Base-by-base conservation (phyloP, 2,797 vertebrate genomes). In the Odontamblyopus lacepedii region DNA sequence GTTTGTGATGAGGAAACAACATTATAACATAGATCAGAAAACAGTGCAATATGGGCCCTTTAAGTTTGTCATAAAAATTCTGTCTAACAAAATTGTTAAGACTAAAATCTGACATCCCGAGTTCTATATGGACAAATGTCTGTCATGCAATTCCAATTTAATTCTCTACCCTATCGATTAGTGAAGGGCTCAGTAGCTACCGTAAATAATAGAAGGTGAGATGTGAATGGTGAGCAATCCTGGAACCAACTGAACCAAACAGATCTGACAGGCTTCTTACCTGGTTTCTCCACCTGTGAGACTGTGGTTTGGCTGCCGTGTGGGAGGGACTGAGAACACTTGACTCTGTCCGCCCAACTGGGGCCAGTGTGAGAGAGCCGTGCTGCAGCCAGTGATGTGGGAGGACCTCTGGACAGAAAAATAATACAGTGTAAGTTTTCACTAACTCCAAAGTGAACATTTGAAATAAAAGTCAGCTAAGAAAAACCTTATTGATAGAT, bases 271-370 rank as follows among this genome's bases (percentile, higher is more conserved):
- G 2, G 41, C 70, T 71, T 84, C 83, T 80, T 89, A 94, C 94
- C 91, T 35, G 89, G 85, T 78, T 95, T 98, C 83, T 94, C 96
- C 19, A 78, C 79, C 0, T 92, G 88, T 27, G 72, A 64, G 1
- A 90, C 75, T 32, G 63, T 89, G 18, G 82, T 76, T 50, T 92
- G 91, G 78, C 5, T 75, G 44, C 89, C 79, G 70, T 82, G 74
- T 6, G 94, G 87, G 50, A 76, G 78, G 5, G 94, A 91, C 30
- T 98, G 96, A 81, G 93, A 94, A 81, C 94, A 96, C 85, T 97
- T 98, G 6, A 99, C 97, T 79, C 97, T 94, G 85, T 99, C 98
- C 0, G 97, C 97, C 96, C 97, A 99, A 79, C 98, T 99, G 27
- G 95, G 96, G 69, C 96, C 97, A 2, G 96, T 85, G 72, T 96